phyloP scores from a whole-genome alignment of 1,140 invertebrate species.

The Ooceraea biroi region DNA sequence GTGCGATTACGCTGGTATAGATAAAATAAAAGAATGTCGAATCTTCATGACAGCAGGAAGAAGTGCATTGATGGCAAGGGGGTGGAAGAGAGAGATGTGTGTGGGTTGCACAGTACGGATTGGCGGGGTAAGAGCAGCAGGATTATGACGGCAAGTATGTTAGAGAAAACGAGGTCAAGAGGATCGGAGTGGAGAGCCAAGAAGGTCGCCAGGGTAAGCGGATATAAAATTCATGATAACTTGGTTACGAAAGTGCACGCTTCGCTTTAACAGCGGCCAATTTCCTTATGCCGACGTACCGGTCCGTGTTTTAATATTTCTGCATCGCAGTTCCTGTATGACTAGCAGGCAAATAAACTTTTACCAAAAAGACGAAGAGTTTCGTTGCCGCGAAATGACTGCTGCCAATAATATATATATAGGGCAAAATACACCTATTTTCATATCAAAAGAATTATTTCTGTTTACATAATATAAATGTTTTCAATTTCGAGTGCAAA shows the following conservation, averaged over 20 bases:
- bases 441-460: background rate
- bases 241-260: slow-evolving; percentile 69
- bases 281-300: background rate
- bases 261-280: slow-evolving; percentile 48
- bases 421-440: background rate
- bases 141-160: slow-evolving; percentile 71
- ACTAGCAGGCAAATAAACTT: slow-evolving; percentile 27
- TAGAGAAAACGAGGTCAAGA: slow-evolving; percentile 72
- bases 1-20: slow-evolving; percentile 49
- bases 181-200: slow-evolving; percentile 47
- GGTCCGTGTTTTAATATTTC: slow-evolving; percentile 56
- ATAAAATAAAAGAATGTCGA: slow-evolving; percentile 60
- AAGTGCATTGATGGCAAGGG: slow-evolving; percentile 17
- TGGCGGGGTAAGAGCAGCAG: slow-evolving; percentile 17
- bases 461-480: background rate
- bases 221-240: slow-evolving; percentile 73
- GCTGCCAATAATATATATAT: slow-evolving; percentile 34
- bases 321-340: background rate
- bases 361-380: slow-evolving; percentile 21
- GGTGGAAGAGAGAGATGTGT: background rate
- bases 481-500: slow-evolving; percentile 5
- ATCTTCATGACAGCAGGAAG: slow-evolving; percentile 32
- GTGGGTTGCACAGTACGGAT: slow-evolving; percentile 31
- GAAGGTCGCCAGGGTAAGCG: slow-evolving; percentile 54
- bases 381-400: slow-evolving; percentile 2